Evolutionary conservation across 2,113 vertebrate species (phyloP), one percentile per base, ranked within the genome.

Genomic region (Ictalurus furcatus): DNA sequence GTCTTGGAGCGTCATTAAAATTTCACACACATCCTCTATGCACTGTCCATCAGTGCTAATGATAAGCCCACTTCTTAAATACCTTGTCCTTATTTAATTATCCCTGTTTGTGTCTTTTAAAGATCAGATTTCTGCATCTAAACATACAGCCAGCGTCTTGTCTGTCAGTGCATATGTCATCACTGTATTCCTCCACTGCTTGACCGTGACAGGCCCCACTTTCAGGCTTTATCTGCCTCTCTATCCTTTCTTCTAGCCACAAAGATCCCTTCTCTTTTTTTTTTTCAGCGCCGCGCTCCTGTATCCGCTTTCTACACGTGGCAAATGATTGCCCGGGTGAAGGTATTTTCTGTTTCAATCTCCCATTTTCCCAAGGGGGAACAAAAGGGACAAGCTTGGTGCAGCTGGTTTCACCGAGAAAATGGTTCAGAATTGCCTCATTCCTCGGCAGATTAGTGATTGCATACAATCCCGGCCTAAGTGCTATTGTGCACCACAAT

Each of bases 331-430:
- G 96, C 97, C 96, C 95, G 65, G 94, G 96, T 98, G 96, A 97
- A 99, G 98, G 98, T 98, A 99, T 99, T 98, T 98, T 99, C 98
- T 97, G 97, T 98, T 99, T 98, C 97, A 98, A 98, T 98, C 97
- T 98, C 97, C 96, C 96, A 97, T 98, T 98, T 99, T 98, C 98
- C 97, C 97, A 98, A 98, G 97, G 96, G 97, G 95, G 92, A 96
- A 96, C 96, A 96, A 97, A 98, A 96, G 96, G 95, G 95, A 96
- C 96, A 95, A 96, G 97, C 96, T 97, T 96, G 96, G 96, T 97
- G 97, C 97, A 98, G 97, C 97, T 98, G 97, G 96, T 98, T 98
- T 97, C 97, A 97, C 97, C 97, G 97, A 98, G 98, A 97, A 98
- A 98, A 99, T 97, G 96, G 97, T 97, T 96, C 97, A 96, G 97